These are phyloP conservation scores for Onchidella celtica DNA, from an alignment of 2,888 invertebrate genomes.

Conservation along the genomic window DNA sequence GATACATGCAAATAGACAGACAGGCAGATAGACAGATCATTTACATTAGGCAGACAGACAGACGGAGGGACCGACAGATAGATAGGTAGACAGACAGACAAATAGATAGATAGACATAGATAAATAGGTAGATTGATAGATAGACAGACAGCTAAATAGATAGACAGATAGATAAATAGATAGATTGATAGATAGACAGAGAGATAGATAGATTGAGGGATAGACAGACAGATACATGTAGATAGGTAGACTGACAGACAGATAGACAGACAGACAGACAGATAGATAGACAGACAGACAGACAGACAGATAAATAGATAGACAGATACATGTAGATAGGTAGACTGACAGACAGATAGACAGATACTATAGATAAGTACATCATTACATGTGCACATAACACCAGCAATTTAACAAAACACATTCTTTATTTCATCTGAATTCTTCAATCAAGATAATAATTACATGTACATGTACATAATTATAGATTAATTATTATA, in stretches of 20 bases:
- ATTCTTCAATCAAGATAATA: no score
- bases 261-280: slow-evolving; percentile 30
- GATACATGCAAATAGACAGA: not conserved
- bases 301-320: slow-evolving; percentile 30
- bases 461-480: no score
- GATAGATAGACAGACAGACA: not conserved
- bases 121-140: not conserved
- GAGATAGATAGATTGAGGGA: not conserved
- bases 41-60: no score
- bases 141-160: not conserved
- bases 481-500: no score
- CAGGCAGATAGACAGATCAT: not conserved
- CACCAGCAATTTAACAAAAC: no score
- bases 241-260: not conserved
- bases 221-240: no score
- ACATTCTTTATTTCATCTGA: no score
- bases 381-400: no score
- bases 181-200: not conserved
- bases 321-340: not conserved
- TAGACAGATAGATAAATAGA: not conserved
- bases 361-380: not conserved
- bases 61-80: slow-evolving; percentile 2
- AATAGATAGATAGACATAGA: not conserved
- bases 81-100: not conserved
- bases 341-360: slow-evolving; percentile 18